phyloP scores from a whole-genome alignment of 2,888 invertebrate species.

The Hybos culiciformis region DNA sequence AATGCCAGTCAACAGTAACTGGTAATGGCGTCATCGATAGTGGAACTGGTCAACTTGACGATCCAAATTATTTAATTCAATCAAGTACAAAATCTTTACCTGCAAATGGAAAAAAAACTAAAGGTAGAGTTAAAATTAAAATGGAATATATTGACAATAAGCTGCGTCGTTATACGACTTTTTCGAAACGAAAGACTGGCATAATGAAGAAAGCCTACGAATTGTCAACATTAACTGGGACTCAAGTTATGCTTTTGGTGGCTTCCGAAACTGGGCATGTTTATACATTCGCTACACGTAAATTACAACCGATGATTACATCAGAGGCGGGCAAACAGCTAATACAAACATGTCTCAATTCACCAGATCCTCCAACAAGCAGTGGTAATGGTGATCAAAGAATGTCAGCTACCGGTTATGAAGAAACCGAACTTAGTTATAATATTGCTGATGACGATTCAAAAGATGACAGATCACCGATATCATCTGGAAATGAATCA shows the following conservation, averaged over 20 bases:
- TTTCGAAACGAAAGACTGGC: slow-evolving; percentile 99
- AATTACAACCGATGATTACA: slow-evolving; percentile 98
- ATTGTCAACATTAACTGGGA: slow-evolving; percentile 94
- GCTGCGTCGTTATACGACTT: slow-evolving; percentile 94
- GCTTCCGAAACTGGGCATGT: slow-evolving; percentile 99
- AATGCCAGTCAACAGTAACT: no score
- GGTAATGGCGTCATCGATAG: slow-evolving; percentile 11
- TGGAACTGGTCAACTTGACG: slow-evolving; percentile 43
- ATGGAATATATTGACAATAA: slow-evolving; percentile 99
- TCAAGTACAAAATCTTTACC: slow-evolving; percentile 68
- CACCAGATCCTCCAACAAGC: slow-evolving; percentile 74
- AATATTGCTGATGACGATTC: slow-evolving; percentile 89
- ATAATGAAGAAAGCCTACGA: slow-evolving; percentile 99
- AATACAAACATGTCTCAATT: slow-evolving; percentile 97
- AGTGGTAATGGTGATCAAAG: slow-evolving; percentile 72
- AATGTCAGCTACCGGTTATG: slow-evolving; percentile 97
- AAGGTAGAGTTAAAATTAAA: slow-evolving; percentile 99
- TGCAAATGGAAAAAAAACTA: slow-evolving; percentile 94
- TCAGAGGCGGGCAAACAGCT: slow-evolving; percentile 93
- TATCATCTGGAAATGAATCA: slow-evolving; percentile 30
- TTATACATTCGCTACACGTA: slow-evolving; percentile 97
- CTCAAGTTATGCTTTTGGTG: slow-evolving; percentile 98
- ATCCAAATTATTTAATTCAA: slow-evolving; percentile 60
- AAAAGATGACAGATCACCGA: slow-evolving; percentile 45
- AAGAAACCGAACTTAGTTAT: slow-evolving; percentile 96